These are phyloP conservation scores for Bradynema listronoti DNA, from an alignment of 1,140 invertebrate genomes.

Conservation along the genomic window DNA sequence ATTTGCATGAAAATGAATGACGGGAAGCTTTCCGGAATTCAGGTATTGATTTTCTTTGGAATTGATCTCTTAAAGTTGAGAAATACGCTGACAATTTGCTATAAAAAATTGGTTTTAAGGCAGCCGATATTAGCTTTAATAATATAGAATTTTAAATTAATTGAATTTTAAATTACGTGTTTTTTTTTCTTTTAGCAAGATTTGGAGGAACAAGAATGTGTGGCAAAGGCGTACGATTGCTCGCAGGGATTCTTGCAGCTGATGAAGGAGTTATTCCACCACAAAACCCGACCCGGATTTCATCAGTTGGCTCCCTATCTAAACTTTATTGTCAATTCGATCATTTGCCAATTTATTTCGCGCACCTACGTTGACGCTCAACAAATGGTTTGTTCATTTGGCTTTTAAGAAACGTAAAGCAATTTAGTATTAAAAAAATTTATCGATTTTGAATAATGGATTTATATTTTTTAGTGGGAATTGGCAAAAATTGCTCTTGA, in stretches of 20 bases:
- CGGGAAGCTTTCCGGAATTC: conserved; percentile 19
- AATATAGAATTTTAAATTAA: neutral
- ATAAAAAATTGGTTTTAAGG: too few relatives aligned
- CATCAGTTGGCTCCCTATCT: conserved; percentile 25
- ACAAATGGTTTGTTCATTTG: conserved; percentile 22
- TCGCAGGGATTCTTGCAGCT: conserved; percentile 28
- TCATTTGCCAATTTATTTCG: conserved; percentile 27
- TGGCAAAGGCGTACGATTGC: conserved; percentile 28
- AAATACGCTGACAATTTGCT: too few relatives aligned
- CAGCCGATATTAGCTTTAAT: too few relatives aligned
- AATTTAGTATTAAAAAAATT: neutral
- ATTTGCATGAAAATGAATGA: conserved; percentile 27
- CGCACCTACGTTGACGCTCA: conserved; percentile 22
- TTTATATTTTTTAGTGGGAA: conserved; percentile 20
- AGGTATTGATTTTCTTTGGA: conserved; percentile 2
- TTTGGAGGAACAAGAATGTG: conserved; percentile 24
- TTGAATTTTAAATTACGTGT: neutral
- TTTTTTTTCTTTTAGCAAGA: conserved; percentile 23
- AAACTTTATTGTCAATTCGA: conserved; percentile 29
- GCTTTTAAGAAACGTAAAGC: neutral
- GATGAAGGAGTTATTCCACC: conserved; percentile 19
- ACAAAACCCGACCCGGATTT: conserved; percentile 18
- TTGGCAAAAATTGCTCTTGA: conserved; percentile 27
- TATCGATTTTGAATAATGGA: neutral
- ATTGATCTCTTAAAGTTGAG: too few relatives aligned